Conservation (phyloP, 2,113 vertebrate species). For the Nothobranchius furzeri region DNA sequence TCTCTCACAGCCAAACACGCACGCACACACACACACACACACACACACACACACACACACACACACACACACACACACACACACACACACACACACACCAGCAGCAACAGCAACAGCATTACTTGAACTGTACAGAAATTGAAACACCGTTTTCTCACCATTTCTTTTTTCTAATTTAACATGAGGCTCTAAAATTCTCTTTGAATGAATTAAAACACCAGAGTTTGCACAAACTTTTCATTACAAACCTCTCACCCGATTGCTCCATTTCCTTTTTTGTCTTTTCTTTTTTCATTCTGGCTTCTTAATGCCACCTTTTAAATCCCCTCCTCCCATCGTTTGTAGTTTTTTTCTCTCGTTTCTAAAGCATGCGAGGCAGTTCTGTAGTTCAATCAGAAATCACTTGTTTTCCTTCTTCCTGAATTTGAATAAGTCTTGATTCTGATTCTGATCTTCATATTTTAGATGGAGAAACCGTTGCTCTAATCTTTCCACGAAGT, state of each 20-base stretch:
- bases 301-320: conserved; percentile 31
- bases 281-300: background rate
- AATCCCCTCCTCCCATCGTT: conserved; percentile 39
- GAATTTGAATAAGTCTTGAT: conserved; percentile 28
- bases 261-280: background rate
- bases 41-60: conserved; percentile 33
- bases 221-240: conserved; percentile 2
- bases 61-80: conserved; percentile 33
- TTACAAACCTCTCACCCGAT: conserved; percentile 3
- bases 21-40: conserved; percentile 22
- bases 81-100: conserved; percentile 31
- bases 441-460: conserved; percentile 31
- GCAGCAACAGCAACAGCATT: conserved; percentile 16
- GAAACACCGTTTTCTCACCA: background rate
- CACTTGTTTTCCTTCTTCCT: conserved; percentile 21
- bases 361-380: conserved; percentile 1
- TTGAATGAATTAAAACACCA: conserved; percentile 9
- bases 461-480: too few species aligned
- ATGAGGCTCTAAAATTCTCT: background rate
- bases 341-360: conserved; percentile 44
- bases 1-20: conserved; percentile 40
- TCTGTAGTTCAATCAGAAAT: conserved; percentile 37
- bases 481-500: conserved; percentile 10
- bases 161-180: background rate
- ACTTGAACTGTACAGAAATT: conserved; percentile 11